Evolutionary conservation across 1,140 invertebrate species (phyloP), one percentile per base, ranked within the genome.

Genomic region (Ooceraea biroi): DNA sequence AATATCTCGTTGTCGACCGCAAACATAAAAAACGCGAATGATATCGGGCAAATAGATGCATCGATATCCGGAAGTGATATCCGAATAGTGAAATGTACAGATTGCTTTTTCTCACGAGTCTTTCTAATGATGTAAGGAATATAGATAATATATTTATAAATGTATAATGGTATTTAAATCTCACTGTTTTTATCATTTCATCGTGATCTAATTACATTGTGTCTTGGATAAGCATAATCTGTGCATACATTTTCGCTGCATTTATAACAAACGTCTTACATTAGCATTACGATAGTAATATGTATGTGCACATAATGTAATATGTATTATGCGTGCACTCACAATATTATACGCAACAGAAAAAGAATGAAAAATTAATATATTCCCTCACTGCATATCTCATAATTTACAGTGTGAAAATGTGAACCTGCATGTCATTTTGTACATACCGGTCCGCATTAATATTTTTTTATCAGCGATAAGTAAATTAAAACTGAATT

Each of bases 1-100:
- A 36, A 77, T 65, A 17, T 48, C 72, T 86, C 85, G 8, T 73
- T 44, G 22, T 77, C 44, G 22, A 25, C 14, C 22, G 17, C 61
- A 76, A 30, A 30, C 17, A 25, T 27, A 52, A 77, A 52, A 63
- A 41, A 22, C 19, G 3, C 48, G 27, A 48, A 65, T 30, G 17
- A 12, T 69, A 69, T 44, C 12, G n/a, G 0, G 19, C 12, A 25
- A 76, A 50, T 65, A 19, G 11, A 10, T n/a, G 25, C n/a, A 44
- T 27, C 22, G 22, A 58, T 57, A 36, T 80, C 22, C 41, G 3
- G 8, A 69, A 30, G 44, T 55, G 8, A 11, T 22, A 12, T 0
- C 12, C 14, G 63, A 55, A 44, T 12, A 12, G 30, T 73, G 0
- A 78, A 17, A n/a, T 3, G 3, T 69, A 17, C 17, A 44, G 71